Conservation (phyloP, 1,140 invertebrate species). For the Ips typographus region DNA sequence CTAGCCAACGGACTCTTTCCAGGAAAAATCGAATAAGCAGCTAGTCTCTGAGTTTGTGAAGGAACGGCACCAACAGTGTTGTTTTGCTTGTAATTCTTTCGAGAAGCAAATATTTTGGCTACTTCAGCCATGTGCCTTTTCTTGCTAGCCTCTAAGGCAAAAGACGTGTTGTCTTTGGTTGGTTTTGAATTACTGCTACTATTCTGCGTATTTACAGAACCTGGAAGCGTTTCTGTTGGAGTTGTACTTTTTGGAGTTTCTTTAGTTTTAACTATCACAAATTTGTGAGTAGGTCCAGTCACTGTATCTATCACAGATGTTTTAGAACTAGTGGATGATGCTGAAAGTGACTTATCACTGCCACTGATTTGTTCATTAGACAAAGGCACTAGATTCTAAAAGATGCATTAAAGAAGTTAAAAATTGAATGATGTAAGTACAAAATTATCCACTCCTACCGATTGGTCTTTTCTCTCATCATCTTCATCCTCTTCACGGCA, state of each 20-base stretch:
- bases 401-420: not conserved
- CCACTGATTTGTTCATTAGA: slow-evolving; percentile 37
- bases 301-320: slow-evolving; percentile 50
- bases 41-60: slow-evolving; percentile 59
- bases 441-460: slow-evolving; percentile 12
- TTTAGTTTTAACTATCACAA: slow-evolving; percentile 51
- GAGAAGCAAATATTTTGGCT: slow-evolving; percentile 47
- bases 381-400: slow-evolving; percentile 33
- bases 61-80: slow-evolving; percentile 64
- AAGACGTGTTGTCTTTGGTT: slow-evolving; percentile 3
- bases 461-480: slow-evolving; percentile 60
- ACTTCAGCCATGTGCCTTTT: slow-evolving; percentile 41
- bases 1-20: slow-evolving; percentile 54
- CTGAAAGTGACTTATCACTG: slow-evolving; percentile 48
- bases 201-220: not conserved
- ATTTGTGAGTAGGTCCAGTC: slow-evolving; percentile 50
- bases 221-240: not conserved
- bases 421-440: not conserved
- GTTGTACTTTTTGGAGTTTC: slow-evolving; percentile 3
- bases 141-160: slow-evolving; percentile 6
- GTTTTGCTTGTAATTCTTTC: slow-evolving; percentile 54
- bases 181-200: not conserved
- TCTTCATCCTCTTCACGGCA: slow-evolving; percentile 81
- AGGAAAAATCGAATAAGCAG: slow-evolving; percentile 56
- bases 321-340: slow-evolving; percentile 48